These are phyloP conservation scores for Manis crassicaudata DNA, from an alignment of 2,797 vertebrate genomes.

Conservation along the genomic window DNA sequence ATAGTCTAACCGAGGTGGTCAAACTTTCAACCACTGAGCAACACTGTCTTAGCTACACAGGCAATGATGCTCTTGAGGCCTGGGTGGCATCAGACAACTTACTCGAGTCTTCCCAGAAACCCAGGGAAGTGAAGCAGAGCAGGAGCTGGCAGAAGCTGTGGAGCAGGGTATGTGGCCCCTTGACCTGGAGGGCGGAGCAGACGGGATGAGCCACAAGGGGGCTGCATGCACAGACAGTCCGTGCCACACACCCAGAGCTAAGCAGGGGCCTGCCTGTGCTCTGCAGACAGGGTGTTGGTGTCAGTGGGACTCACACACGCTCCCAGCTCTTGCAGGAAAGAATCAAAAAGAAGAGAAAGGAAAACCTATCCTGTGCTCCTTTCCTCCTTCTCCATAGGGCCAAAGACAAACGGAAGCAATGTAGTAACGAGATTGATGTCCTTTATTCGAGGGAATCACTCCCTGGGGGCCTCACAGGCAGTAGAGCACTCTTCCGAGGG, in stretches of 20 bases:
- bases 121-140: fast-evolving
- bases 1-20: background rate
- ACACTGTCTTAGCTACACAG: fast-evolving
- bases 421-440: background rate
- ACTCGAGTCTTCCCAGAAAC: background rate
- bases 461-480: background rate
- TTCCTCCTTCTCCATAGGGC: background rate
- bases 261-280: background rate
- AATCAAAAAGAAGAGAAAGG: background rate
- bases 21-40: background rate
- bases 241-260: background rate
- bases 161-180: no score
- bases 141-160: background rate
- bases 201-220: background rate
- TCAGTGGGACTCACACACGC: fast-evolving
- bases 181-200: background rate
- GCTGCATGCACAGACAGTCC: background rate
- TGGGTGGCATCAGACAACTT: background rate
- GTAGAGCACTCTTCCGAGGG: background rate
- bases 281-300: background rate
- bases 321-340: background rate
- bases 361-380: background rate
- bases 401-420: background rate
- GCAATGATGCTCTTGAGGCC: fast-evolving
- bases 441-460: background rate